Evolutionary conservation across 2,113 vertebrate species (phyloP).

Genomic region (Aegotheles bennettii): DNA sequence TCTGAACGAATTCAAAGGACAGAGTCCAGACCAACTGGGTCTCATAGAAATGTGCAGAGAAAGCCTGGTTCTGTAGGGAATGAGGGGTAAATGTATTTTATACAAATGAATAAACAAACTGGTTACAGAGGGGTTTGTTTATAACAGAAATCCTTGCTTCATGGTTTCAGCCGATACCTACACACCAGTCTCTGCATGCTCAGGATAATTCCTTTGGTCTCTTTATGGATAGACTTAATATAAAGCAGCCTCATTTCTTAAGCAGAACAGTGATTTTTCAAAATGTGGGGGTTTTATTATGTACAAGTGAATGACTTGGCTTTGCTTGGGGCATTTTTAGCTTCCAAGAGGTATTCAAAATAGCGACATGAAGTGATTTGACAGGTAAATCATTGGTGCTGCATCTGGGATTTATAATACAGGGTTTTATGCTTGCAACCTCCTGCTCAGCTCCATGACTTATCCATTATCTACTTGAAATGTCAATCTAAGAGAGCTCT

Average conservation of each 20-base stretch:
- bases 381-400: neutral
- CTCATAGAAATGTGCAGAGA: neutral
- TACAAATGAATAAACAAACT: neutral
- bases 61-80: neutral
- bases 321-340: neutral
- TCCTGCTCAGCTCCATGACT: neutral
- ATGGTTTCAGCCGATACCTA: neutral
- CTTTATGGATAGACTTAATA: neutral
- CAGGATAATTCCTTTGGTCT: neutral
- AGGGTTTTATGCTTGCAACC: neutral
- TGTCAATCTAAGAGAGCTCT: neutral
- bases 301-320: neutral
- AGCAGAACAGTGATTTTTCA: neutral
- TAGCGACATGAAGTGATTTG: neutral
- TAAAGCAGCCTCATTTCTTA: neutral
- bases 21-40: neutral
- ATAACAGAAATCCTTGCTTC: neutral
- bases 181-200: neutral
- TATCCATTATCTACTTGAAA: neutral
- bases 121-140: neutral
- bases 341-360: neutral
- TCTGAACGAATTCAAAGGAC: neutral
- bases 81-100: neutral
- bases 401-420: neutral
- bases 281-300: neutral